These are phyloP conservation scores for Antigone vipio DNA, from an alignment of 2,113 vertebrate species.

Conservation along the genomic window DNA sequence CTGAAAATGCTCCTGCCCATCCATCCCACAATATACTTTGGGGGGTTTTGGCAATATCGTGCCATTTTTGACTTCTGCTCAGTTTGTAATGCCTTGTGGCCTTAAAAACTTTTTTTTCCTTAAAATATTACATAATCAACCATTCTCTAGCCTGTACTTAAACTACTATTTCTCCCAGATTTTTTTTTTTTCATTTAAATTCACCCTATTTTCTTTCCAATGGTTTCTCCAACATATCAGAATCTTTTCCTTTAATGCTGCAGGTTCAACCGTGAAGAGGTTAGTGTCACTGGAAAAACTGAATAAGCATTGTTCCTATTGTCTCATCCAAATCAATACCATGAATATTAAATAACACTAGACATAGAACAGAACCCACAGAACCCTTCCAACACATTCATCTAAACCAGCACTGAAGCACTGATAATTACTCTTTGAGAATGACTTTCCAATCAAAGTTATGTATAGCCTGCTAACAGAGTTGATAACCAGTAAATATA, in stretches of 20 bases:
- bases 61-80: not conserved
- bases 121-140: not conserved
- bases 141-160: not conserved
- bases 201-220: not conserved
- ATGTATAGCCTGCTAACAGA: not conserved
- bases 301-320: not conserved
- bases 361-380: not conserved
- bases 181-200: not conserved
- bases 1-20: not conserved
- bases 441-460: conserved; percentile 18
- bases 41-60: not conserved
- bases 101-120: not conserved
- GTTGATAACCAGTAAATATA: not conserved
- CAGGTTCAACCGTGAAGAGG: not conserved
- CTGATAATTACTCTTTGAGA: not conserved
- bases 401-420: not conserved
- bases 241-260: not conserved
- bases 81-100: not conserved
- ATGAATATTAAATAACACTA: conserved; percentile 33
- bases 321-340: conserved; percentile 30
- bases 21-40: not conserved
- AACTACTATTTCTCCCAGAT: not conserved
- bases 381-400: not conserved
- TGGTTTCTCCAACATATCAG: not conserved
- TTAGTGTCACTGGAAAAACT: not conserved